Evolutionary conservation across 2,797 vertebrate genomes (phyloP).

Genomic region (Coendou prehensilis): DNA sequence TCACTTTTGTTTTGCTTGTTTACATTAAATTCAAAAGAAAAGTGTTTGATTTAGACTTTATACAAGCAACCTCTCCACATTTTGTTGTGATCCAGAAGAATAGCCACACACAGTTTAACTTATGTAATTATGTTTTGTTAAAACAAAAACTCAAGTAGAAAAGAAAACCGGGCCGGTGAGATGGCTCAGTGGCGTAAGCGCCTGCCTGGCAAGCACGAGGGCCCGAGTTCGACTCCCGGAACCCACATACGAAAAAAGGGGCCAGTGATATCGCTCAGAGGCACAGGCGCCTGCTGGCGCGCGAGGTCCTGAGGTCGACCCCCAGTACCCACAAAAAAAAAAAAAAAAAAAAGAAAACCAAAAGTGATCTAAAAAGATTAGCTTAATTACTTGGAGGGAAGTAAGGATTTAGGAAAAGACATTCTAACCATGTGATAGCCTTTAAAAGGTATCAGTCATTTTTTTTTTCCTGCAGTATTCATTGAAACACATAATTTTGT

Average conservation of each 20-base stretch:
- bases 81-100: conserved; percentile 6
- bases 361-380: conserved; percentile 45
- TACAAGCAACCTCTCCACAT: not conserved
- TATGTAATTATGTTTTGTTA: not conserved
- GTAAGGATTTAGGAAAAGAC: not conserved
- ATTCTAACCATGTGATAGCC: not conserved
- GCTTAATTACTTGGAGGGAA: conserved; percentile 15
- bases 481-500: not conserved
- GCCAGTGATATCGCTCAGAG: no score
- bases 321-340: no score
- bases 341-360: conserved; percentile 14
- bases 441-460: not conserved
- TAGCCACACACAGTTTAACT: not conserved
- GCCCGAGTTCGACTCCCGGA: no score
- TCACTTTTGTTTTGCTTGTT: conserved; percentile 38
- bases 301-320: no score
- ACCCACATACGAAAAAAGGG: no score
- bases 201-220: no score
- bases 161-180: not conserved
- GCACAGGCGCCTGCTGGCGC: no score
- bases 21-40: not conserved
- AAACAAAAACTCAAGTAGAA: not conserved
- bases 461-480: conserved; percentile 23
- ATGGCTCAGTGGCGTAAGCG: no score
- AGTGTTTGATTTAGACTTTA: conserved; percentile 9